Conservation (phyloP, 2,797 vertebrate genomes). For the Rousettus madagascariensis region DNA sequence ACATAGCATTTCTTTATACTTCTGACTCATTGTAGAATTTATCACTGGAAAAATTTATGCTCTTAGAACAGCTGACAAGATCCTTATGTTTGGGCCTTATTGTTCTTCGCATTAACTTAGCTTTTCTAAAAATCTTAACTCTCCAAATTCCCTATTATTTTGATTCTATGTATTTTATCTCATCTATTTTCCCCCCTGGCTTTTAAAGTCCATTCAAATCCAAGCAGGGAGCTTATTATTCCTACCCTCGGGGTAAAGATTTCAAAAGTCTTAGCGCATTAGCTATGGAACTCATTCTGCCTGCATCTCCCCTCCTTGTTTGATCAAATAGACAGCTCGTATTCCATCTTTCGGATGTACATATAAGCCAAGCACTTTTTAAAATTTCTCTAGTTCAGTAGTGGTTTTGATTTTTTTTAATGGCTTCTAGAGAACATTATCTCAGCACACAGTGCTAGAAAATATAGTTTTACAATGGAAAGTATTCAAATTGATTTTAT, state of each 20-base stretch:
- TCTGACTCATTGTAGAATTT: neutral
- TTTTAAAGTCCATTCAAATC: slow-evolving; percentile 38
- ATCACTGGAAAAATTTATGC: slow-evolving; percentile 21
- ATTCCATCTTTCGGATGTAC: neutral
- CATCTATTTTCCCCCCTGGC: neutral
- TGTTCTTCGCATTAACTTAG: slow-evolving; percentile 43
- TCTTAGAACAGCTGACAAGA: neutral
- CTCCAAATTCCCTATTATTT: slow-evolving; percentile 24
- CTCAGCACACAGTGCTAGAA: neutral
- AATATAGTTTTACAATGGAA: neutral
- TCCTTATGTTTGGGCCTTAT: neutral
- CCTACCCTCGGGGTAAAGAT: slow-evolving; percentile 29
- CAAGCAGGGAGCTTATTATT: slow-evolving; percentile 53
- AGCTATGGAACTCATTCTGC: slow-evolving; percentile 8
- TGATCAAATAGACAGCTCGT: slow-evolving; percentile 34
- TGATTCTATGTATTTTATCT: slow-evolving; percentile 53
- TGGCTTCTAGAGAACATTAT: neutral
- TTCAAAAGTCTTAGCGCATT: slow-evolving; percentile 50
- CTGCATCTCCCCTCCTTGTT: slow-evolving; percentile 19
- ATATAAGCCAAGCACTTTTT: slow-evolving; percentile 36
- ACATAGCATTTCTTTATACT: neutral
- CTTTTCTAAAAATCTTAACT: slow-evolving; percentile 53
- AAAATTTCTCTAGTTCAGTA: slow-evolving; percentile 9
- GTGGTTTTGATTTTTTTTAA: slow-evolving; percentile 34
- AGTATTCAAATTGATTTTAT: slow-evolving; percentile 37